Evolutionary conservation across 2,888 invertebrate species (phyloP).

Genomic region (Drosophila neonasuta): DNA sequence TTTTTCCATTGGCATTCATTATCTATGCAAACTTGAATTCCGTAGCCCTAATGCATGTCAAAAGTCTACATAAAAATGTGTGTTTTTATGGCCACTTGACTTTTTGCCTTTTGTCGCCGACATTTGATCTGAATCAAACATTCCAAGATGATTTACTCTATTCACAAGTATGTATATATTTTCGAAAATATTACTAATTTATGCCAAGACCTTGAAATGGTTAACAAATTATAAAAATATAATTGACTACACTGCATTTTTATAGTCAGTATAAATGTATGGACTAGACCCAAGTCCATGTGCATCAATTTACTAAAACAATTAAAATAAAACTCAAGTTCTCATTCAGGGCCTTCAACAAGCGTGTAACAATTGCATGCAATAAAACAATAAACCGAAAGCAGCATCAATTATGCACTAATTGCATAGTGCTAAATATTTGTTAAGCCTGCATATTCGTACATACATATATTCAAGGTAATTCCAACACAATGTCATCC

Average conservation of each 20-base stretch:
- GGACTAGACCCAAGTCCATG: slow-evolving; percentile 19
- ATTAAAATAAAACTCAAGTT: slow-evolving; percentile 57
- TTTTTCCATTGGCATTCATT: not conserved
- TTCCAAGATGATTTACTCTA: not conserved
- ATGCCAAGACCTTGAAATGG: slow-evolving; percentile 47
- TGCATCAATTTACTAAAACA: slow-evolving; percentile 54
- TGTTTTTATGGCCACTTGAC: slow-evolving; percentile 48
- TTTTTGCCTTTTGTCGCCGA: slow-evolving; percentile 38
- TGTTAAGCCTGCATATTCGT: slow-evolving; percentile 25
- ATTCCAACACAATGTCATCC: slow-evolving; percentile 19
- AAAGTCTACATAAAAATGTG: slow-evolving; percentile 49
- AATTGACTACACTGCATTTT: slow-evolving; percentile 26
- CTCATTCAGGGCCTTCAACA: slow-evolving; percentile 39
- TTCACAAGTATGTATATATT: slow-evolving; percentile 4
- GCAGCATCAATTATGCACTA: slow-evolving; percentile 51
- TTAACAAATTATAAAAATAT: slow-evolving; percentile 22
- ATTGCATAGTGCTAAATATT: slow-evolving; percentile 35
- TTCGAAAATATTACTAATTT: slow-evolving; percentile 33
- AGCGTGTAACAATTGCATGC: slow-evolving; percentile 55
- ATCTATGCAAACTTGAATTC: slow-evolving; percentile 20
- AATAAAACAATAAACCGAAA: slow-evolving; percentile 56
- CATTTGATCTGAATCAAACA: slow-evolving; percentile 27
- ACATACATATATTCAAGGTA: slow-evolving; percentile 39
- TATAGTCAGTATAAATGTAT: slow-evolving; percentile 36
- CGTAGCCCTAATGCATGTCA: slow-evolving; percentile 47